A percentile compares a stretch with the other conserved stretches of the same genome.
Evolutionary conservation across 2,888 invertebrate species (phyloP).

Genomic region (Trissonchulus latispiculum): DNA sequence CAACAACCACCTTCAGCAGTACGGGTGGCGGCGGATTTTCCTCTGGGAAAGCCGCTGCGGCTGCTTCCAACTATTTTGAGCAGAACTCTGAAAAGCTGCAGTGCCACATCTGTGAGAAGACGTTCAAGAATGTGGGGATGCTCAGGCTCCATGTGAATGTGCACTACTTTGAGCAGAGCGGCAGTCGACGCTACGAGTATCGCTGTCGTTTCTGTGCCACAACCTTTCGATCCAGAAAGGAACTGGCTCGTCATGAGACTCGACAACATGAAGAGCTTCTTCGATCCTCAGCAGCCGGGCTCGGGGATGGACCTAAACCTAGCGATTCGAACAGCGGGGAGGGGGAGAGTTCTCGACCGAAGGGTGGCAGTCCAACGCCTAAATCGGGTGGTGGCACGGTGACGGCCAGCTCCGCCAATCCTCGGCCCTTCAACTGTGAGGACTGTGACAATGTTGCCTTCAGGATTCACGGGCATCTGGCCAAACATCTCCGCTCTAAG

Average conservation of each 20-base stretch:
- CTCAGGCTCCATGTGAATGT: slow-evolving; percentile 83
- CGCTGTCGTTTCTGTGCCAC: slow-evolving; percentile 43
- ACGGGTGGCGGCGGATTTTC: too few relatives aligned
- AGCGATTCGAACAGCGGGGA: background rate
- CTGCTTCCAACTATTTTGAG: background rate
- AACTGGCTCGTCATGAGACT: slow-evolving; percentile 37
- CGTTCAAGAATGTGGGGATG: slow-evolving; percentile 81
- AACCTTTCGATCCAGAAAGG: slow-evolving; percentile 37
- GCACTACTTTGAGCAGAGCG: slow-evolving; percentile 84
- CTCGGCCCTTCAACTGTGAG: slow-evolving; percentile 85
- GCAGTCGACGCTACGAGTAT: slow-evolving; percentile 49
- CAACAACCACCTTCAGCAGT: too few relatives aligned
- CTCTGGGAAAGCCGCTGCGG: too few relatives aligned
- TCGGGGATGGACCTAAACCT: background rate
- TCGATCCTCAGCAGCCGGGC: slow-evolving; percentile 8
- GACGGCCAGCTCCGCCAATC: slow-evolving; percentile 53
- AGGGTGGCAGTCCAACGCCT: background rate
- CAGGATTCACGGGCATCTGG: slow-evolving; percentile 82
- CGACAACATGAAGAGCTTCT: slow-evolving; percentile 26
- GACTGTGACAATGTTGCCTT: slow-evolving; percentile 86
- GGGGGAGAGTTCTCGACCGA: background rate
- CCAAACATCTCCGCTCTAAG: slow-evolving; percentile 72
- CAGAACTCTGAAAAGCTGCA: slow-evolving; percentile 35
- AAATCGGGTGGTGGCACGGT: background rate
- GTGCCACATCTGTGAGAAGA: slow-evolving; percentile 77